These are phyloP conservation scores for Ciconia stormi DNA, from an alignment of 2,113 vertebrate genomes.

Conservation along the genomic window DNA sequence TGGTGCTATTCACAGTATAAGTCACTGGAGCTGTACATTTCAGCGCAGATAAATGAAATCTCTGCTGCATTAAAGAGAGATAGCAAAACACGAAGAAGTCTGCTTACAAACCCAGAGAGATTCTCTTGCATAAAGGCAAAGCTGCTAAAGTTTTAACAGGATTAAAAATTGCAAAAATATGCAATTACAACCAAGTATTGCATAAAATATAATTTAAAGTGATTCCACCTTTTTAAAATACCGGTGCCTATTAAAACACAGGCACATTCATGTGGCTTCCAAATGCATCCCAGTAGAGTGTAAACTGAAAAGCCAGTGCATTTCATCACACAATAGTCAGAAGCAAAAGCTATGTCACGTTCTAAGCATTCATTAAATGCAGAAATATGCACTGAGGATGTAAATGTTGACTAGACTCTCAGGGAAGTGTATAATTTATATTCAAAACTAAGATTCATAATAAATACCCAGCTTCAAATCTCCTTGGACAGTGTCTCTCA, in stretches of 20 bases:
- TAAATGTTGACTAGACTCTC: constrained; percentile 19
- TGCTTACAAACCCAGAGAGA: neutral
- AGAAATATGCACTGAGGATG: constrained; percentile 24
- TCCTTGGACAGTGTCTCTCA: constrained; percentile 40
- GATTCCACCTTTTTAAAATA: neutral
- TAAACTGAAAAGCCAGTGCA: neutral
- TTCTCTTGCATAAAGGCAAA: neutral
- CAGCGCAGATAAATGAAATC: neutral
- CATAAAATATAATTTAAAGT: neutral
- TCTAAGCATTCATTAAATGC: constrained; percentile 4
- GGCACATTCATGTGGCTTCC: neutral
- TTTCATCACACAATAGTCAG: neutral
- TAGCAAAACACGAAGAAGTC: neutral
- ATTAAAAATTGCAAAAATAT: neutral
- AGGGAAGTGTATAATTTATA: constrained; percentile 29
- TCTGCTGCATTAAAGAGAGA: neutral
- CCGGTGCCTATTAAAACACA: neutral
- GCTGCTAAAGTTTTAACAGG: neutral
- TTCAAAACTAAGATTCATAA: constrained; percentile 10
- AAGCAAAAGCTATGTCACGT: neutral
- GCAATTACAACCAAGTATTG: neutral
- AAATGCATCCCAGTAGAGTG: neutral
- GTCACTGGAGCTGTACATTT: neutral
- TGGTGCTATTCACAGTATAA: neutral
- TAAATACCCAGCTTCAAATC: constrained; percentile 54